These are phyloP conservation scores for Hemithea aestivaria DNA, from an alignment of 2,888 invertebrate genomes.

Conservation along the genomic window DNA sequence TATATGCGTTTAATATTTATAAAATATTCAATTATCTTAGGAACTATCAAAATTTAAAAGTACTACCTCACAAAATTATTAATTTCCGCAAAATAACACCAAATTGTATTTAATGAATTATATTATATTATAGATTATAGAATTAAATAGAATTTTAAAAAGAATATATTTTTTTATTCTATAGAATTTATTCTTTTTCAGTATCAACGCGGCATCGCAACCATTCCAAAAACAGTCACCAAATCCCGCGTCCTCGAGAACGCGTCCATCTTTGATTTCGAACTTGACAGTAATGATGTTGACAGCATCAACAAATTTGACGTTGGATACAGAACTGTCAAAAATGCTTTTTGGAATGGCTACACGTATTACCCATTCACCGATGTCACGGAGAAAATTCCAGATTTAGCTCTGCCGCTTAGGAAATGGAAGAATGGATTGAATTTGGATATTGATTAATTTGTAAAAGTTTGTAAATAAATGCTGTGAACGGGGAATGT, in stretches of 20 bases:
- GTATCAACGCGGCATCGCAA: slow-evolving; percentile 50
- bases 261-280: slow-evolving; percentile 54
- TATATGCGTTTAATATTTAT: no score
- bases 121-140: no score
- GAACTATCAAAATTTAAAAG: no score
- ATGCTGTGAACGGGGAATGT: no score
- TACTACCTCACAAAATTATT: no score
- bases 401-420: slow-evolving; percentile 30
- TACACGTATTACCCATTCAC: slow-evolving; percentile 47
- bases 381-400: slow-evolving; percentile 20
- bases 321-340: slow-evolving; percentile 39
- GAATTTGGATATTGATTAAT: background rate
- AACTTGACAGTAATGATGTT: slow-evolving; percentile 15
- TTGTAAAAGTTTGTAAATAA: no score
- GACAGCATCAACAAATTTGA: slow-evolving; percentile 40
- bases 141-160: no score
- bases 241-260: slow-evolving; percentile 47
- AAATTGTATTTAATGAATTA: no score
- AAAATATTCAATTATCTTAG: no score
- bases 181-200: slow-evolving; percentile 33
- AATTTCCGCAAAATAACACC: no score
- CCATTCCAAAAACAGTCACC: slow-evolving; percentile 52
- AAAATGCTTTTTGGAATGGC: slow-evolving; percentile 38
- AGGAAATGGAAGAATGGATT: slow-evolving; percentile 42
- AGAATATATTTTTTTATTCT: no score